Percentiles rank a stretch among this genome's conserved stretches.
Evolutionary conservation across 35 echinoderm and acorn worm genomes (phyloP).

Genomic region (Heliocidaris erythrogramma): DNA sequence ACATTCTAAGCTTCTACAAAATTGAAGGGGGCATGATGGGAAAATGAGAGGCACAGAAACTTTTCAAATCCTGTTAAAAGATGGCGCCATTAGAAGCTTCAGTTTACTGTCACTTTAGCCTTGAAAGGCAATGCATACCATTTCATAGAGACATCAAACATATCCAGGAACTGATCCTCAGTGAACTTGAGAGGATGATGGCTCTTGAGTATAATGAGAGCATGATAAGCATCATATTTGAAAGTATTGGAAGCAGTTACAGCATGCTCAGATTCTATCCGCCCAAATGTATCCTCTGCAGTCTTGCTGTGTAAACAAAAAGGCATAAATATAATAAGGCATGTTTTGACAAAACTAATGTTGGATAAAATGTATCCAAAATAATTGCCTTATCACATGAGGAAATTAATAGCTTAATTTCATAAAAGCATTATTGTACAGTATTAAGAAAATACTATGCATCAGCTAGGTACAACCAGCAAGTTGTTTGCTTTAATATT

Average conservation of each 20-base stretch:
- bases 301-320: constrained; percentile 65
- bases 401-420: too few relatives aligned
- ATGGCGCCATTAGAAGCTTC: too few relatives aligned
- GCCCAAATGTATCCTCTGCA: constrained; percentile 85
- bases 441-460: too few relatives aligned
- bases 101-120: too few relatives aligned
- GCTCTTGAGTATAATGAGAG: constrained; percentile 74
- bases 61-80: too few relatives aligned
- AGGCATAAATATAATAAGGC: neutral
- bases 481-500: too few relatives aligned
- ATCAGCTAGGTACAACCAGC: too few relatives aligned
- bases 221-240: constrained; percentile 89
- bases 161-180: constrained; percentile 81
- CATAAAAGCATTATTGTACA: too few relatives aligned
- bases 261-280: constrained; percentile 81
- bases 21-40: too few relatives aligned
- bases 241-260: constrained; percentile 93
- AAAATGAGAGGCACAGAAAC: too few relatives aligned
- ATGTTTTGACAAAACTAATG: neutral
- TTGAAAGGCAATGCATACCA: constrained; percentile 57
- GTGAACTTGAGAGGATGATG: constrained; percentile 75
- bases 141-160: constrained; percentile 82
- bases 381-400: neutral
- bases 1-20: too few relatives aligned
- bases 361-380: too few relatives aligned